Percentiles rank a stretch among this genome's conserved stretches.
phyloP scores from a whole-genome alignment of 2,888 invertebrate genomes.

The Agriopis marginaria region DNA sequence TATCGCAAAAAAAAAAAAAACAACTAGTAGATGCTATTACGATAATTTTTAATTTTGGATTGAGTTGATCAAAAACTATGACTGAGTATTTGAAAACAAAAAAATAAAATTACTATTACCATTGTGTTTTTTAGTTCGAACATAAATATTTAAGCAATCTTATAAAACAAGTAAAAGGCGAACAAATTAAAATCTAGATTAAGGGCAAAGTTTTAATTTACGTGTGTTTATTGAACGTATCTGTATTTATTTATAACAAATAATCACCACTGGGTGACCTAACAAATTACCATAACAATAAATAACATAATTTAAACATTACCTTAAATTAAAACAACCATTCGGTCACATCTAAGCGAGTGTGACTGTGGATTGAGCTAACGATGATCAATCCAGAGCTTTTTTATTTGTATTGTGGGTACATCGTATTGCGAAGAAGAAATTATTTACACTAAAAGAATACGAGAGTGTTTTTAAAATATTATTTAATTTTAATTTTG shows the following conservation, averaged over 20 bases:
- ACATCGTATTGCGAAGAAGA: too few relatives aligned
- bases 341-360: not conserved
- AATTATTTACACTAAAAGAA: too few relatives aligned
- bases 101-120: too few relatives aligned
- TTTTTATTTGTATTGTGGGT: too few relatives aligned
- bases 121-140: not conserved
- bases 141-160: not conserved
- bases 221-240: not conserved
- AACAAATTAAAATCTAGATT: not conserved
- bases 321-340: not conserved
- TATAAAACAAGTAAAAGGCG: not conserved
- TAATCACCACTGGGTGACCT: not conserved
- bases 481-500: too few relatives aligned
- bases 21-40: too few relatives aligned
- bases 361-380: not conserved
- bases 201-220: not conserved
- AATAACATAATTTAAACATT: conserved; percentile 1
- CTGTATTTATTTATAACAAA: not conserved
- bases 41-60: too few relatives aligned
- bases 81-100: not conserved
- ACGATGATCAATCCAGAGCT: too few relatives aligned
- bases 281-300: conserved; percentile 7
- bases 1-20: too few relatives aligned
- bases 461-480: too few relatives aligned
- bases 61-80: too few relatives aligned